phyloP scores from a whole-genome alignment of 1,140 invertebrate genomes.

The Tenebrio molitor region DNA sequence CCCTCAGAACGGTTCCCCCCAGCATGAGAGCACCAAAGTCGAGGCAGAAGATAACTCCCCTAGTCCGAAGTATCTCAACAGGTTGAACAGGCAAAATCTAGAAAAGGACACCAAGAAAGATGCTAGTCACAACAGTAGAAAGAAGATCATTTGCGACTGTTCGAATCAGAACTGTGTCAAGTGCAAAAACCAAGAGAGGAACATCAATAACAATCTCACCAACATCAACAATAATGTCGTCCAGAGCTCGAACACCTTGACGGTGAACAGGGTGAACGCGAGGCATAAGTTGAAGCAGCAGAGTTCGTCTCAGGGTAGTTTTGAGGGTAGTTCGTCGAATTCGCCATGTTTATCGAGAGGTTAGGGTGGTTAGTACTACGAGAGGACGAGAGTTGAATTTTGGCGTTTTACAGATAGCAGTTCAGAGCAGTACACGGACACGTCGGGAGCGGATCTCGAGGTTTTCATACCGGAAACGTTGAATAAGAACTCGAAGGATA shows the following conservation, averaged over 20 bases:
- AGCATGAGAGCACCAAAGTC: conserved; percentile 27
- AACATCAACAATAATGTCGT: conserved; percentile 61
- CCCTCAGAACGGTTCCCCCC: conserved; percentile 40
- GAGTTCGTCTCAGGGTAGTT: conserved; percentile 75
- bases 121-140: conserved; percentile 55
- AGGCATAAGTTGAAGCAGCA: conserved; percentile 72
- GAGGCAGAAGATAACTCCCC: conserved; percentile 15
- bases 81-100: conserved; percentile 42
- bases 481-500: conserved; percentile 90
- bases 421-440: conserved; percentile 83
- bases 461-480: conserved; percentile 92
- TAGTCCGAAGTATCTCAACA: conserved; percentile 55
- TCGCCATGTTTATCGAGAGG: conserved; percentile 76
- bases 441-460: conserved; percentile 85
- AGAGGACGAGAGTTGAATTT: conserved; percentile 17
- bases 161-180: conserved; percentile 59
- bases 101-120: conserved; percentile 46
- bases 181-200: conserved; percentile 59
- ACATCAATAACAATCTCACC: conserved; percentile 61
- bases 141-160: conserved; percentile 55
- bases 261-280: conserved; percentile 66
- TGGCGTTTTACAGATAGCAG: conserved; percentile 79
- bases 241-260: conserved; percentile 64
- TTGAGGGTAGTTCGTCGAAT: conserved; percentile 69
- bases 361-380: conserved; percentile 54